These are phyloP conservation scores for Cephus rjabovi DNA, from an alignment of 2,888 invertebrate species.

Conservation along the genomic window DNA sequence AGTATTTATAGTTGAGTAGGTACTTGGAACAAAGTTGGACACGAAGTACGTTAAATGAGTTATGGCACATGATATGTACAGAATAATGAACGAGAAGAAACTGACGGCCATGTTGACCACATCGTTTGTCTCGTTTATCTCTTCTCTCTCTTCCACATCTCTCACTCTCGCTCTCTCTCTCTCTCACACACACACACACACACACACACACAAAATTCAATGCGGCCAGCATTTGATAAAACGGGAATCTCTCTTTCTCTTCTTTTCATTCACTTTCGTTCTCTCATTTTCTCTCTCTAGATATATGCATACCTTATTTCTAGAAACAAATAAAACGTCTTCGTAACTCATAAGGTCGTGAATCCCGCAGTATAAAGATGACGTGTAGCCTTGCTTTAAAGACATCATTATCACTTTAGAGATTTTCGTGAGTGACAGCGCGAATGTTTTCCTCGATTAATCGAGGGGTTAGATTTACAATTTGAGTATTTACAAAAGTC, in stretches of 20 bases:
- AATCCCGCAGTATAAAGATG: neutral
- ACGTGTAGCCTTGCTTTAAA: neutral
- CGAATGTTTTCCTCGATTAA: neutral
- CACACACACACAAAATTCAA: neutral
- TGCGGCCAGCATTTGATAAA: neutral
- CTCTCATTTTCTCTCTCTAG: conserved; percentile 8
- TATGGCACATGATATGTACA: conserved; percentile 67
- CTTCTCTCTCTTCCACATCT: neutral
- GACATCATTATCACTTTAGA: neutral
- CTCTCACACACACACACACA: no score
- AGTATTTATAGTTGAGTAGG: conserved; percentile 65
- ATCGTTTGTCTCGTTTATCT: conserved; percentile 10
- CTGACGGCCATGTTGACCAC: neutral
- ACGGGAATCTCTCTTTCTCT: conserved; percentile 9
- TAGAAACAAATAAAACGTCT: conserved; percentile 10
- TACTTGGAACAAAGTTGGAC: conserved; percentile 67
- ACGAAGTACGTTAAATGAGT: conserved; percentile 65
- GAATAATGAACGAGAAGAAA: neutral
- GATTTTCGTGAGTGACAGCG: neutral
- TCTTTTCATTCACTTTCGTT: conserved; percentile 10
- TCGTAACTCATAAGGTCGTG: neutral
- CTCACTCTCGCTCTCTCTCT: neutral
- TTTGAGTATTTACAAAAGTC: neutral
- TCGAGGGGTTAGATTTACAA: neutral
- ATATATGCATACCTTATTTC: conserved; percentile 6